Conservation (phyloP, 2,797 vertebrate genomes). For the Pogonophryne albipinna region DNA sequence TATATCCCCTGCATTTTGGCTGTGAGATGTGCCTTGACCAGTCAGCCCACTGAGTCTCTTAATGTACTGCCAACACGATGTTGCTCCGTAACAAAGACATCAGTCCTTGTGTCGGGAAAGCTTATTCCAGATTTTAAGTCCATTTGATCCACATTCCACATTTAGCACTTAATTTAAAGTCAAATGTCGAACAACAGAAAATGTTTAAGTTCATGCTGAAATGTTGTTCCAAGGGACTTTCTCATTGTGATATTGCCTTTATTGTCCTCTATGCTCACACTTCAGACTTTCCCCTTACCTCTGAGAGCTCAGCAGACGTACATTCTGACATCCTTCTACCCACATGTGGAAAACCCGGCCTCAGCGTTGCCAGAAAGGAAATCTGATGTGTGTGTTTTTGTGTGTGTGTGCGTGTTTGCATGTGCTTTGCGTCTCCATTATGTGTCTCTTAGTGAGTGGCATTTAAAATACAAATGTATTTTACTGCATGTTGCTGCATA, state of each 20-base stretch:
- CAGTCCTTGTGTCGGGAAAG: constrained; percentile 29
- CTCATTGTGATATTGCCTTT: constrained; percentile 32
- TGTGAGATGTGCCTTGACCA: constrained; percentile 46
- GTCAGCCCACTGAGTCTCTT: constrained; percentile 55
- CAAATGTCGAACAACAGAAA: constrained; percentile 25
- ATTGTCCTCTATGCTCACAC: constrained; percentile 26
- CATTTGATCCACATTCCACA: constrained; percentile 34
- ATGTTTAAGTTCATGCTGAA: constrained; percentile 30
- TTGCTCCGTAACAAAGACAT: constrained; percentile 45
- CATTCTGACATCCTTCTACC: constrained; percentile 42
- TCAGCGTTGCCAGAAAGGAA: constrained; percentile 42
- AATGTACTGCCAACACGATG: constrained; percentile 51
- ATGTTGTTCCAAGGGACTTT: constrained; percentile 8
- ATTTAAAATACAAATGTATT: neutral
- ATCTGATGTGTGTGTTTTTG: constrained; percentile 1
- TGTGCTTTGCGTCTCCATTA: neutral
- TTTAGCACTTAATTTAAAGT: constrained; percentile 24
- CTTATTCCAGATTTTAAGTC: constrained; percentile 28
- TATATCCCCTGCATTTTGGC: constrained; percentile 56
- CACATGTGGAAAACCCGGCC: constrained; percentile 32
- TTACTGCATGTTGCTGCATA: neutral
- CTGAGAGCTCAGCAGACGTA: constrained; percentile 53
- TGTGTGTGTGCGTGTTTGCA: neutral
- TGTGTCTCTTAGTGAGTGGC: neutral
- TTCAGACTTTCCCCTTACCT: constrained; percentile 39